A percentile compares a stretch with the other conserved stretches of the same genome.
phyloP scores from a whole-genome alignment of 2,113 vertebrate species.

The Cynocephalus volans region DNA sequence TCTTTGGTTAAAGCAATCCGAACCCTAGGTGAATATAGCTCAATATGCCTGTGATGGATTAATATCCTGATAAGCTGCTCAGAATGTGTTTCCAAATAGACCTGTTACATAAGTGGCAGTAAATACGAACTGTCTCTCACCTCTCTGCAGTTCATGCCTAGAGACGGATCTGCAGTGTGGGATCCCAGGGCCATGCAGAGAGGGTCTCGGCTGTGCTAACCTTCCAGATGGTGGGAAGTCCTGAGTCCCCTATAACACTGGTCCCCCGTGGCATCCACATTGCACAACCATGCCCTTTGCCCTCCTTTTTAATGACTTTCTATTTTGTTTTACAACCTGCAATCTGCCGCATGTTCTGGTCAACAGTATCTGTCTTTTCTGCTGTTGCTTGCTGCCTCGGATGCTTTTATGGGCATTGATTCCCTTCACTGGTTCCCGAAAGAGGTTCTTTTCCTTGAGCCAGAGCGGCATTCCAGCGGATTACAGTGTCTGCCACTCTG shows the following conservation, averaged over 20 bases:
- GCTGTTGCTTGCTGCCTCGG: slow-evolving; percentile 60
- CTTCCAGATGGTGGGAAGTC: slow-evolving; percentile 23
- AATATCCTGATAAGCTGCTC: slow-evolving; percentile 82
- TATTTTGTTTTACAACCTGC: slow-evolving; percentile 83
- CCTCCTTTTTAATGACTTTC: slow-evolving; percentile 74
- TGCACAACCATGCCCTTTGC: slow-evolving; percentile 57
- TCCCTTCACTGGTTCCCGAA: slow-evolving; percentile 81
- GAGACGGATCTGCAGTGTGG: not conserved
- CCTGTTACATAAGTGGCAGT: slow-evolving; percentile 73
- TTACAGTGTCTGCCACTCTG: slow-evolving; percentile 82
- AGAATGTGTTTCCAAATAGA: slow-evolving; percentile 79
- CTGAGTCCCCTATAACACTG: not conserved
- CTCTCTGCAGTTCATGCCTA: not conserved
- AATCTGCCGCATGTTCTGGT: slow-evolving; percentile 75
- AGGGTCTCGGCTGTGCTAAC: not conserved
- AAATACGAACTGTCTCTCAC: slow-evolving; percentile 57
- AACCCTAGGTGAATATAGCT: slow-evolving; percentile 85
- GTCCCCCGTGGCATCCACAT: not conserved
- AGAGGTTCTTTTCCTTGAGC: slow-evolving; percentile 83
- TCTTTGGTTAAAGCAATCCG: slow-evolving; percentile 81
- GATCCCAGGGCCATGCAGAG: not conserved
- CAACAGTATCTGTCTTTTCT: slow-evolving; percentile 75
- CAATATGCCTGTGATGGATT: slow-evolving; percentile 83
- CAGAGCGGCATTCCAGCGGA: slow-evolving; percentile 74
- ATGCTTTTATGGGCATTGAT: slow-evolving; percentile 84